Evolutionary conservation across 2,113 vertebrate genomes (phyloP).

Genomic region (Tringa solitaria): DNA sequence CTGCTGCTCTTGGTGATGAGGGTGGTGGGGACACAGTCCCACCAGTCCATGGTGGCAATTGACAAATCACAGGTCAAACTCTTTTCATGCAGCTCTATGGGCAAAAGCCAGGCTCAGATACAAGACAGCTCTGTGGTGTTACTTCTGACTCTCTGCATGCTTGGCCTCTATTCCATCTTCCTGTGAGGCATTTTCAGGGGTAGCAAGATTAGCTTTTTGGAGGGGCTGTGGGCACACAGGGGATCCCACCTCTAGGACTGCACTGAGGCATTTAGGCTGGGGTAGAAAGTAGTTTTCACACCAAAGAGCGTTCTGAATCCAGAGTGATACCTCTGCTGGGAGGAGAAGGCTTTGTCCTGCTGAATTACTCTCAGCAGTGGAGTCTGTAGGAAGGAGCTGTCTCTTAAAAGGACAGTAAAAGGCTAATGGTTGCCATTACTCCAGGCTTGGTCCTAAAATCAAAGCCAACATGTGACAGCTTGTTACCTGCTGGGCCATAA

Average conservation of each 20-base stretch:
- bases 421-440: background rate
- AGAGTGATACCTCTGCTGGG: background rate
- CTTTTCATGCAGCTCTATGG: fast-evolving
- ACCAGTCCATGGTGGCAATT: background rate
- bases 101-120: background rate
- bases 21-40: background rate
- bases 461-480: background rate
- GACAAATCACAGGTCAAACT: background rate
- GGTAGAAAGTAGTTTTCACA: background rate
- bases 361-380: background rate
- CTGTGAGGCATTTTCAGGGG: background rate
- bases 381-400: background rate
- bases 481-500: background rate
- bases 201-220: background rate
- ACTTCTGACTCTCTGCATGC: background rate
- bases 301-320: background rate
- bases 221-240: background rate
- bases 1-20: background rate
- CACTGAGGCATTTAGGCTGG: background rate
- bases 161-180: background rate
- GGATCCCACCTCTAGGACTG: background rate
- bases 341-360: background rate
- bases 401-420: background rate
- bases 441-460: background rate
- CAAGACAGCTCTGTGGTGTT: background rate